Percentiles rank a stretch among this genome's conserved stretches.
phyloP scores from a whole-genome alignment of 2,888 invertebrate genomes.

The Drosophila quasianomalipes region DNA sequence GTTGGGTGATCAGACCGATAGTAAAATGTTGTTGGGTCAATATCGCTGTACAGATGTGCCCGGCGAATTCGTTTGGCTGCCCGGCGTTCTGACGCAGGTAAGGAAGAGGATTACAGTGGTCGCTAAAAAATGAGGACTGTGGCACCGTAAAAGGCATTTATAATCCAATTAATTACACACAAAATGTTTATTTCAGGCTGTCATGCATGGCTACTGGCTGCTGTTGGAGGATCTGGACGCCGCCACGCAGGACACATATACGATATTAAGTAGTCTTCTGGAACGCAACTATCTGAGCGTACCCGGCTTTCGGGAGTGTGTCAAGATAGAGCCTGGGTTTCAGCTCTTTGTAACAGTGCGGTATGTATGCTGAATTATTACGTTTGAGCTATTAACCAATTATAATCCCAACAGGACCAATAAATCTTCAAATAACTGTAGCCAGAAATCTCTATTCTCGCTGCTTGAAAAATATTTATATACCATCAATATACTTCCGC shows the following conservation, averaged over 20 bases:
- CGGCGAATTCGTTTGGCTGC: constrained; percentile 98
- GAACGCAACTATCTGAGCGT: constrained; percentile 93
- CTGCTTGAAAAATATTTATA: constrained; percentile 93
- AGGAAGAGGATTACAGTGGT: background rate
- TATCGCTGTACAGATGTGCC: constrained; percentile 96
- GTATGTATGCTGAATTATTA: constrained; percentile 83
- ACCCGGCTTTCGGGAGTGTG: constrained; percentile 94
- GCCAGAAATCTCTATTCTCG: constrained; percentile 88
- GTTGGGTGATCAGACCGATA: constrained; percentile 98
- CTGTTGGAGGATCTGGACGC: constrained; percentile 98
- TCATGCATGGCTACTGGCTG: constrained; percentile 94
- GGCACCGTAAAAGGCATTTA: background rate
- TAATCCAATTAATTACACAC: background rate
- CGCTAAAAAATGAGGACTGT: background rate
- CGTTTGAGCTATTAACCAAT: background rate
- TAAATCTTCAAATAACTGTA: constrained; percentile 75
- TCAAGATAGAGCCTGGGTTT: constrained; percentile 93
- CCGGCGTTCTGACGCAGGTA: constrained; percentile 95
- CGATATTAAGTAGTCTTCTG: constrained; percentile 93
- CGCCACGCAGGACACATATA: constrained; percentile 96
- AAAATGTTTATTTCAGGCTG: constrained; percentile 86
- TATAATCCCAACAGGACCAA: constrained; percentile 76
- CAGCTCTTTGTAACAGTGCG: constrained; percentile 96
- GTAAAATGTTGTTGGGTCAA: constrained; percentile 95
- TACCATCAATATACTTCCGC: constrained; percentile 92